Evolutionary conservation across 2,888 invertebrate genomes (phyloP).

Genomic region (Pseudolycoriella hygida): DNA sequence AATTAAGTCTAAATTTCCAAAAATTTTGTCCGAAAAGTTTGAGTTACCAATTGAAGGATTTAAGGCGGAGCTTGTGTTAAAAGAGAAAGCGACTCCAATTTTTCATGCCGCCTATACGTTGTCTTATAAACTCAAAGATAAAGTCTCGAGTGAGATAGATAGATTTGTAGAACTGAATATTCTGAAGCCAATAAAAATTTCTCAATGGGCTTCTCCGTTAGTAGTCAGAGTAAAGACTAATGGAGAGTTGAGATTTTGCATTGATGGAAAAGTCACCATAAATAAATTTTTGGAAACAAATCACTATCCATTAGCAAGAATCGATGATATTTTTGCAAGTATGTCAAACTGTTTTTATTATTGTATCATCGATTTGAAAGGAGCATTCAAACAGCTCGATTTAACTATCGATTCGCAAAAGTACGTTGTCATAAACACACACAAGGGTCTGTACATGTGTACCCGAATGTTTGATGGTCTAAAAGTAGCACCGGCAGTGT

Average conservation of each 20-base stretch:
- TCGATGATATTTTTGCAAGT: slow-evolving; percentile 8
- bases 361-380: background rate
- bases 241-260: no score
- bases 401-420: slow-evolving; percentile 5
- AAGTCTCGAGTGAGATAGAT: background rate
- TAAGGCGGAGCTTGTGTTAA: background rate
- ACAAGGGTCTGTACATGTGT: slow-evolving; percentile 10
- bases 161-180: background rate
- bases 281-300: slow-evolving; percentile 2
- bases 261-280: no score
- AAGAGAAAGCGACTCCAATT: background rate
- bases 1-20: background rate
- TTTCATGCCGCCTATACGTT: background rate
- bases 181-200: background rate
- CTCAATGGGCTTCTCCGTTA: slow-evolving; percentile 8
- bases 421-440: slow-evolving; percentile 8
- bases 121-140: background rate
- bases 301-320: slow-evolving; percentile 8
- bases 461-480: slow-evolving; percentile 10
- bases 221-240: no score
- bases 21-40: background rate
- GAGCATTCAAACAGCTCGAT: slow-evolving; percentile 2
- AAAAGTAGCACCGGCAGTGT: slow-evolving; percentile 9
- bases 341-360: slow-evolving; percentile 11
- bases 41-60: background rate